Evolutionary conservation across 2,888 invertebrate species (phyloP).

Genomic region (Drosophila atripex): DNA sequence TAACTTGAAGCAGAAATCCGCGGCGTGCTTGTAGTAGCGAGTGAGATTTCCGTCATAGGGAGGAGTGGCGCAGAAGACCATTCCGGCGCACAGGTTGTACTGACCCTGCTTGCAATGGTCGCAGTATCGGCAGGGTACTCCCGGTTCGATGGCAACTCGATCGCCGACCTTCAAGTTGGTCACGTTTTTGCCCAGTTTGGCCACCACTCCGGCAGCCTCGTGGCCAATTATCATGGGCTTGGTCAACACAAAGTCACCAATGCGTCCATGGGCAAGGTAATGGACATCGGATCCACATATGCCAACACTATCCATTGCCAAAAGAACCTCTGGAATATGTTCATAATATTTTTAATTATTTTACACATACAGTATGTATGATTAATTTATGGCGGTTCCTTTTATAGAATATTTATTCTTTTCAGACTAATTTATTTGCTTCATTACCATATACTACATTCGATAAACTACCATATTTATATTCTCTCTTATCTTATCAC

Average conservation of each 20-base stretch:
- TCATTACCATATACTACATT: too few relatives aligned
- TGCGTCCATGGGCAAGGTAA: constrained; percentile 92
- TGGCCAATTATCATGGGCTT: constrained; percentile 98
- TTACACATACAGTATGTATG: too few relatives aligned
- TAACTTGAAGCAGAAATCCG: constrained; percentile 94
- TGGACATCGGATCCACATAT: constrained; percentile 99
- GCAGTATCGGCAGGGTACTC: constrained; percentile 94
- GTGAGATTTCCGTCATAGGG: constrained; percentile 95
- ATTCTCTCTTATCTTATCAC: too few relatives aligned
- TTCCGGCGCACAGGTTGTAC: constrained; percentile 95
- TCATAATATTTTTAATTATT: not conserved
- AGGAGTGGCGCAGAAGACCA: constrained; percentile 97
- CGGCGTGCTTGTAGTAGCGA: constrained; percentile 94
- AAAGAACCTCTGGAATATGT: constrained; percentile 84
- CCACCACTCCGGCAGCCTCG: constrained; percentile 93
- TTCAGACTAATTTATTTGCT: too few relatives aligned
- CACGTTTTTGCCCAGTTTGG: constrained; percentile 89
- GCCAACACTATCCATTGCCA: constrained; percentile 96
- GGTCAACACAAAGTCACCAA: constrained; percentile 93
- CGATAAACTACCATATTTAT: too few relatives aligned
- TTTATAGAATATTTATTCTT: too few relatives aligned
- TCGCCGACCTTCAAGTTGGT: constrained; percentile 91
- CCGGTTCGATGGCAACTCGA: constrained; percentile 97
- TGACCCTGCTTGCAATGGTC: constrained; percentile 92
- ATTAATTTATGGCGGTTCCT: too few relatives aligned